Conservation (phyloP, 2,888 invertebrate species). For the Cepaea hortensis region DNA sequence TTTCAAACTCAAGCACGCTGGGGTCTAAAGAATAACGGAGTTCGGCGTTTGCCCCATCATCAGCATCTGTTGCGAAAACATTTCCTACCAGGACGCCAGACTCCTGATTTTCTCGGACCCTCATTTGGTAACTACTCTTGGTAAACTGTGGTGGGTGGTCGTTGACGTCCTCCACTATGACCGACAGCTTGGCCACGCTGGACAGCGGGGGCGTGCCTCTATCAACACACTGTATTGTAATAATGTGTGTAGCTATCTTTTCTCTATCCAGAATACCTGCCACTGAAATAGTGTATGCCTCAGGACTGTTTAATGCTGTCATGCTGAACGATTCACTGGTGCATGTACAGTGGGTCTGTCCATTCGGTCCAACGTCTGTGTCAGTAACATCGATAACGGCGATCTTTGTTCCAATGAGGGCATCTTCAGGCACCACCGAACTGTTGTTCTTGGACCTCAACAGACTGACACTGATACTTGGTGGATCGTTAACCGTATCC, state of each 20-base stretch:
- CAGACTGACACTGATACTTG: conserved; percentile 48
- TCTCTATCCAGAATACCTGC: conserved; percentile 51
- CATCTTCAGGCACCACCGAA: conserved; percentile 51
- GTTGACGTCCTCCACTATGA: conserved; percentile 53
- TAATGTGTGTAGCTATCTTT: conserved; percentile 34
- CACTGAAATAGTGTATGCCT: conserved; percentile 51
- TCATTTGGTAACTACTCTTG: conserved; percentile 45
- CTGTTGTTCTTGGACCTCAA: conserved; percentile 38
- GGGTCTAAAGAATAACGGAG: conserved; percentile 50
- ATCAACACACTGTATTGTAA: conserved; percentile 50
- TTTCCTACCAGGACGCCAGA: conserved; percentile 48
- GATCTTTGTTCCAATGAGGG: conserved; percentile 47
- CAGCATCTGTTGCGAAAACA: conserved; percentile 50
- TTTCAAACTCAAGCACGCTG: conserved; percentile 46
- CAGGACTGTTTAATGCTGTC: conserved; percentile 36
- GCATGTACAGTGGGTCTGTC: conserved; percentile 47
- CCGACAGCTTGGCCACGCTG: conserved; percentile 40
- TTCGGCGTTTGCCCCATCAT: conserved; percentile 49
- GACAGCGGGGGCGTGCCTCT: conserved; percentile 52
- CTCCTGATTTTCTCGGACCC: conserved; percentile 53
- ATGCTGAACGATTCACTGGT: conserved; percentile 48
- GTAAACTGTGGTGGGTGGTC: conserved; percentile 53
- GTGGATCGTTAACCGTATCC: conserved; percentile 54
- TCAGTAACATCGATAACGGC: conserved; percentile 52
- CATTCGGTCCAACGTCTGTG: conserved; percentile 52